Conservation (phyloP, 2,113 vertebrate species). For the Bagarius yarrelli region DNA sequence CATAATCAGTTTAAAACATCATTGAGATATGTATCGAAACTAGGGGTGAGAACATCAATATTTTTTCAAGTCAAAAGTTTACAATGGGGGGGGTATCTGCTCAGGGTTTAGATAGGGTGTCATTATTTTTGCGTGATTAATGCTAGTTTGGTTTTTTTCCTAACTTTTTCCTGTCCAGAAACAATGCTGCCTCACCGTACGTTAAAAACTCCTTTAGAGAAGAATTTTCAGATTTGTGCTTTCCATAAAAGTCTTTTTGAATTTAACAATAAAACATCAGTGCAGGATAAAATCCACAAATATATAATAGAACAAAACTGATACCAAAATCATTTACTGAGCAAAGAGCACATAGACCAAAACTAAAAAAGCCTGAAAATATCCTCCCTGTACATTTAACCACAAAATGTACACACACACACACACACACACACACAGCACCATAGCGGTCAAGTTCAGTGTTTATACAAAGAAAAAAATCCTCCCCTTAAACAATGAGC, state of each 20-base stretch:
- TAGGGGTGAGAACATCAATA: no score
- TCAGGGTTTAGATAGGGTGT: not conserved
- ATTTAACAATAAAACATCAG: no score
- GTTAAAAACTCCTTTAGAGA: no score
- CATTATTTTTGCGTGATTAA: not conserved
- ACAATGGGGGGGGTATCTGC: not conserved
- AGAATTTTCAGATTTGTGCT: no score
- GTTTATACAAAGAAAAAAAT: conserved; percentile 18
- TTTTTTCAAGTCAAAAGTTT: no score
- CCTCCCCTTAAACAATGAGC: conserved; percentile 17
- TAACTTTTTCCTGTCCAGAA: not conserved
- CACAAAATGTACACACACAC: not conserved
- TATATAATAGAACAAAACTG: not conserved
- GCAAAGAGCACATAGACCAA: not conserved
- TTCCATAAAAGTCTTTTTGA: no score
- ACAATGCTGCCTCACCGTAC: no score
- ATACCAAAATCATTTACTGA: not conserved
- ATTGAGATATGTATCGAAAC: no score
- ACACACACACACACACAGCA: conserved; percentile 27
- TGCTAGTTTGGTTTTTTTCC: not conserved
- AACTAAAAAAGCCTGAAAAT: not conserved
- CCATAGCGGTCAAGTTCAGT: conserved; percentile 7
- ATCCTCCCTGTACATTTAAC: no score
- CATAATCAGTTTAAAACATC: no score
- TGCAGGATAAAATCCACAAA: not conserved